Base-by-base conservation (phyloP, 1,140 invertebrate species). In the Dinoponera quadriceps region DNA sequence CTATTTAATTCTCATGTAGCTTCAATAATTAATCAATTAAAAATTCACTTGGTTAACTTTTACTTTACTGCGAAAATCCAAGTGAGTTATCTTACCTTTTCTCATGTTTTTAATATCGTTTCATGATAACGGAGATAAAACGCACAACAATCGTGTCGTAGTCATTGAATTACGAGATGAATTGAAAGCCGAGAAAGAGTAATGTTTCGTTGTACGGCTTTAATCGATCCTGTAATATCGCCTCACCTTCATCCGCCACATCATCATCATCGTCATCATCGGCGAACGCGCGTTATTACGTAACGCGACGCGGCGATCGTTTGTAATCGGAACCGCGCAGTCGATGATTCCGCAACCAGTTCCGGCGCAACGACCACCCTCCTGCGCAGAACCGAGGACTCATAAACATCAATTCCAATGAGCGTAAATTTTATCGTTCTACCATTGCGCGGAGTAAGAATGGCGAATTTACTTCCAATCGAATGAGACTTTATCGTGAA, bases 251-350 rank as follows among this genome's bases (percentile, higher is more conserved):
- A 49, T 20, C 44, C 22, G 33, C 33, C 20, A 29, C 29, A 44
- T 49, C 65, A 27, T 54, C 48, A 55, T 54, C 74, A 2, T 54
- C 22, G 51, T 55, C 49, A 55, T 54, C 62, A 2, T 54, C 29
- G 65, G 73, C 82, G 78, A 83, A 65, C 83, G 75, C 82, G 69
- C 72, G 81, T 59, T 68, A 63, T 90, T 90, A 89, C 89, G 85
- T 90, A 90, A 90, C 80, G 22, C 85, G 85, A 87, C 84, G 83
- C 84, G 85, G 83, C 88, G 86, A 88, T 85, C 84, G 87, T 90
- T 90, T 89, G 87, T 91, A 91, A 89, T 72, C 82, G 68, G 80
- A 74, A 78, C 68, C 77, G 88, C 68, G 72, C 75, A 75, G 78
- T 63, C 77, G 88, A 71, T 81, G 84, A 83, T 88, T 87, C 81